Evolutionary conservation across 2,888 invertebrate species (phyloP), one percentile per base, ranked within the genome.

Genomic region (Drosophila glabriapex): DNA sequence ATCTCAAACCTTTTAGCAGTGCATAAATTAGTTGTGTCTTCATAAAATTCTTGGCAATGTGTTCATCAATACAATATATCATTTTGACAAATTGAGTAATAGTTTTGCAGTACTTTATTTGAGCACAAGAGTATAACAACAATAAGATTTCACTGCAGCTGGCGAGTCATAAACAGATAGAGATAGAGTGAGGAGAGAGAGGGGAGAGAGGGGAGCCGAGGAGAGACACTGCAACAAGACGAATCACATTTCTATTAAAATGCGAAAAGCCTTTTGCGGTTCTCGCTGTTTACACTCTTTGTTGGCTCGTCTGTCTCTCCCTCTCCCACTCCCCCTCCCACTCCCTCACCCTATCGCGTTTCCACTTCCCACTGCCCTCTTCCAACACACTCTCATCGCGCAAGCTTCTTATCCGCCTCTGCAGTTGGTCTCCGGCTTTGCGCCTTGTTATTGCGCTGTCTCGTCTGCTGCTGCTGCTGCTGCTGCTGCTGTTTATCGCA

Each of bases 161-260:
- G 64, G 46, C 43, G 25, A 56, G 39, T 39, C 52, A 56, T 67
- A 53, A 31, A 19, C 25, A 52, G 41, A 54, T 16, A 43, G 28
- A 46, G 56, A 29, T 7, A 14, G 28, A 14, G 35, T 50, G 46
- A 14, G 19, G 12, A 14, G 19, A 14, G 28, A 1, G 25, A 37
- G 1, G n/a, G 12, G 14, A 12, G 28, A 33, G n/a, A 43, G 2
- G n/a, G 14, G 29, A 46, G 46, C 25, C 3, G 14, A 4, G 35
- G 19, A 19, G 35, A 68, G 71, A 73, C 33, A 62, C 50, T 55
- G 65, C 56, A 52, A 68, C 72, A 79, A 78, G 83, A 86, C 83
- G 80, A 85, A 78, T 82, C 85, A 87, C 83, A 85, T 85, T 87
- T 87, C 88, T 85, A 87, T 87, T 89, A 89, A 87, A 87, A 87